These are phyloP conservation scores for Rhynchonycteris naso DNA, from an alignment of 2,797 vertebrate genomes.

Conservation along the genomic window DNA sequence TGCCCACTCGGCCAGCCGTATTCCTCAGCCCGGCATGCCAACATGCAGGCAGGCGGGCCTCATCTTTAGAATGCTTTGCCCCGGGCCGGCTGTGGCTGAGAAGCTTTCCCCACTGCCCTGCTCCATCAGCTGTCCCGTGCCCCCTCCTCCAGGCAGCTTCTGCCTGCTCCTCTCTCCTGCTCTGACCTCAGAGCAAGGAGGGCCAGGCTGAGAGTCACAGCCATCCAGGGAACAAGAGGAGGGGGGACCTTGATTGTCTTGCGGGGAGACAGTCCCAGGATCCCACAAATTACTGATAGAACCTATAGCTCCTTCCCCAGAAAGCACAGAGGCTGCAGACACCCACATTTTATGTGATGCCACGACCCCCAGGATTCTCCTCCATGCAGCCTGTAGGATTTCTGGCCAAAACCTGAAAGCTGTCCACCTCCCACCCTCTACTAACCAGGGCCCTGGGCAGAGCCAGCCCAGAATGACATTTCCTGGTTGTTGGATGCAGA, in stretches of 20 bases:
- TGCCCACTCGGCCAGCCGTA: too few species aligned
- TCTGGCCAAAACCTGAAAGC: accelerated
- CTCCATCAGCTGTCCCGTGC: background rate
- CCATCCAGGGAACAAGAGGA: background rate
- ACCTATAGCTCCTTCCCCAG: background rate
- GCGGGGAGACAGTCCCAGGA: too few species aligned
- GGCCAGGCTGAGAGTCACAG: background rate
- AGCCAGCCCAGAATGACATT: accelerated
- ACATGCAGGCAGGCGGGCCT: too few species aligned
- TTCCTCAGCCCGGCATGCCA: too few species aligned
- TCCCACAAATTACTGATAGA: background rate
- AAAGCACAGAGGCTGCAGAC: background rate
- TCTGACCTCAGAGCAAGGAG: background rate
- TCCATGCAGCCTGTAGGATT: accelerated
- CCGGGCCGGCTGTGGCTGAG: background rate
- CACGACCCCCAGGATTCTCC: accelerated
- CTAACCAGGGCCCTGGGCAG: accelerated
- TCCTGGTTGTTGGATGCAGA: background rate
- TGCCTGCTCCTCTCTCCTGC: background rate
- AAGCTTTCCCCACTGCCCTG: accelerated
- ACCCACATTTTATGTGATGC: accelerated
- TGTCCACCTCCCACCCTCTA: too few species aligned
- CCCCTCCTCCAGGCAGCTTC: background rate
- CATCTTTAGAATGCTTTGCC: too few species aligned
- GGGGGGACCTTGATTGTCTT: background rate